Evolutionary conservation across 2,797 vertebrate species (phyloP), one percentile per base, ranked within the genome.

Genomic region (Vipera latastei): DNA sequence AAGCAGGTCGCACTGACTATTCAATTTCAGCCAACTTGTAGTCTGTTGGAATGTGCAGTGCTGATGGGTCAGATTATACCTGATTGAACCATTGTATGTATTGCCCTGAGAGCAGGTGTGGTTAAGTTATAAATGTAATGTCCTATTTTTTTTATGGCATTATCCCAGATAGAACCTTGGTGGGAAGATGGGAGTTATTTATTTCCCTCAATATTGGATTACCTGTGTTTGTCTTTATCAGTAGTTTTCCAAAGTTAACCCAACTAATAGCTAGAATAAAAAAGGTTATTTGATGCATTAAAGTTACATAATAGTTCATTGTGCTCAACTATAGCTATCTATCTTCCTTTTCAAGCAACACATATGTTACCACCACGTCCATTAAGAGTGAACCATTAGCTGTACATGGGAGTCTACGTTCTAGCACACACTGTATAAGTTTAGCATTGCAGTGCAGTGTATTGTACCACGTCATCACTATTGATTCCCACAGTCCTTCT

Each of bases 231-330:
- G 93, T 56, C 94, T 95, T 96, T 94, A 89, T 94, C 90, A 38
- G 90, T 91, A 97, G 95, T 48, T 12, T 95, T 95, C 95, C 96
- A 97, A 98, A 98, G 96, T 98, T 98, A 97, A 96, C 86, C 59
- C 92, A 95, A 97, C 96, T 91, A 61, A 97, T 95, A 94, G 20
- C 56, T 90, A 93, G 92, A 65, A 95, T 90, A 89, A 96, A 95
- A 95, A 93, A 94, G 91, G 63, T 87, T 65, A 94, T 96, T 94
- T 96, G 97, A 97, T 97, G 96, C 97, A 97, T 98, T 98, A 97
- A 97, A 98, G 97, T 98, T 98, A 98, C 97, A 98, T 98, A 98
- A 98, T 97, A 96, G 86, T 95, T 93, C 95, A 97, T 97, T 98
- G 97, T 96, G 96, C 97, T 97, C 96, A 96, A 97, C 96, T 97